phyloP scores from a whole-genome alignment of 2,888 invertebrate genomes.

The Dascillus cervinus region DNA sequence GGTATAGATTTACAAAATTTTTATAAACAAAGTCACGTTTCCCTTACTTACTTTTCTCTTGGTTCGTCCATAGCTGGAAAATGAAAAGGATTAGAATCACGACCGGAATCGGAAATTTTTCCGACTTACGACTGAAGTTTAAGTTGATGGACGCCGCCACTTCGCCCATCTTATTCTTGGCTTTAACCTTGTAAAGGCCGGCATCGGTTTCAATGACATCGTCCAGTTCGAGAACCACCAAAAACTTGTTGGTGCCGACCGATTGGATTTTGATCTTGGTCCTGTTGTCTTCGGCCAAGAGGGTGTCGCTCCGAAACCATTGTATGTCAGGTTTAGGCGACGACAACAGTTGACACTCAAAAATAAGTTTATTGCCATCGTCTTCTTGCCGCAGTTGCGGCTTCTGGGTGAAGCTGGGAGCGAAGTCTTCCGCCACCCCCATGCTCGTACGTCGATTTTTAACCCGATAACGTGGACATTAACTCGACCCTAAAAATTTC shows the following conservation, averaged over 20 bases:
- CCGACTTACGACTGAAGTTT: conserved; percentile 92
- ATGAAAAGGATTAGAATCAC: conserved; percentile 2
- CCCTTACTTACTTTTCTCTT: conserved; percentile 80
- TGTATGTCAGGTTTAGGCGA: conserved; percentile 84
- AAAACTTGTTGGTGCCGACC: conserved; percentile 76
- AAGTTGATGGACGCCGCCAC: conserved; percentile 94
- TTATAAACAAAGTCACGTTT: not conserved
- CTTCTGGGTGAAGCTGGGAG: conserved; percentile 98
- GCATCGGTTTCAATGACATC: conserved; percentile 94
- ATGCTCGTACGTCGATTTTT: conserved; percentile 43
- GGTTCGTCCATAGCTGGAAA: conserved; percentile 89
- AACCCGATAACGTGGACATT: conserved; percentile 40
- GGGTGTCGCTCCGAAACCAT: conserved; percentile 86
- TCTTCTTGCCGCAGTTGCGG: conserved; percentile 94
- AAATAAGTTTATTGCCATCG: conserved; percentile 89
- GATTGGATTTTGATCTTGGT: conserved; percentile 86
- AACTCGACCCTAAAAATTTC: conserved; percentile 34
- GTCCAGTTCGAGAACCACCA: conserved; percentile 87
- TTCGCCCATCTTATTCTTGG: conserved; percentile 95
- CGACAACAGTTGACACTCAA: conserved; percentile 86
- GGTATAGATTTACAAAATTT: conserved; percentile 5
- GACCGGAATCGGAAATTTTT: conserved; percentile 6
- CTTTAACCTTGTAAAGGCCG: conserved; percentile 94
- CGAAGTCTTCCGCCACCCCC: conserved; percentile 90
- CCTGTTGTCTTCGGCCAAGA: conserved; percentile 74